phyloP scores from a whole-genome alignment of 2,797 vertebrate species.

The Atherinosoma microstoma region DNA sequence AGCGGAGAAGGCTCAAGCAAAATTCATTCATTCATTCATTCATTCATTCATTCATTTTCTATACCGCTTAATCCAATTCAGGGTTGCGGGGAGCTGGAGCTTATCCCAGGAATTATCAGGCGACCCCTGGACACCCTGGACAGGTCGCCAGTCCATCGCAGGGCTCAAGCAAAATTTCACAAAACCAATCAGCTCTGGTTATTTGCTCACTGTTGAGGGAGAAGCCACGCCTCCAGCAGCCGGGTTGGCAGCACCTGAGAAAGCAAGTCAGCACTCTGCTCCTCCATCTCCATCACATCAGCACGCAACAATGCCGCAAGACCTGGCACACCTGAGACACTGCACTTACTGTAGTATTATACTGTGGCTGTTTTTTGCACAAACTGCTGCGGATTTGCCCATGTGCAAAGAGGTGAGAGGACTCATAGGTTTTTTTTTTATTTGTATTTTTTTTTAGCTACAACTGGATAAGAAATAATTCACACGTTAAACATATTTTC shows the following conservation, averaged over 20 bases:
- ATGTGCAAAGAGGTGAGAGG: constrained; percentile 86
- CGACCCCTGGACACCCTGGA: too few relatives aligned
- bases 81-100: too few relatives aligned
- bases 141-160: too few relatives aligned
- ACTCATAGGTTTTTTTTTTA: background rate
- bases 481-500: background rate
- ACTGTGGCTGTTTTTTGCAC: constrained; percentile 59
- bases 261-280: constrained; percentile 22
- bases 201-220: constrained; percentile 11
- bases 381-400: constrained; percentile 75
- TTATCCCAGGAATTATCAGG: too few relatives aligned
- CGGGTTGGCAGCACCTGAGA: constrained; percentile 52
- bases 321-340: constrained; percentile 28
- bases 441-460: too few relatives aligned
- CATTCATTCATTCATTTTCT: too few relatives aligned
- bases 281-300: constrained; percentile 47
- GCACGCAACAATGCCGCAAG: constrained; percentile 57
- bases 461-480: background rate
- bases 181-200: constrained; percentile 36
- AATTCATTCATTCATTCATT: too few relatives aligned
- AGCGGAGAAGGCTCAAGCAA: too few relatives aligned
- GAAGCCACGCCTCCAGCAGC: constrained; percentile 55
- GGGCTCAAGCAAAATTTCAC: too few relatives aligned
- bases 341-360: constrained; percentile 16
- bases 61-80: too few relatives aligned